Conservation (phyloP, 2,888 invertebrate genomes). For the Monopis laevigella region DNA sequence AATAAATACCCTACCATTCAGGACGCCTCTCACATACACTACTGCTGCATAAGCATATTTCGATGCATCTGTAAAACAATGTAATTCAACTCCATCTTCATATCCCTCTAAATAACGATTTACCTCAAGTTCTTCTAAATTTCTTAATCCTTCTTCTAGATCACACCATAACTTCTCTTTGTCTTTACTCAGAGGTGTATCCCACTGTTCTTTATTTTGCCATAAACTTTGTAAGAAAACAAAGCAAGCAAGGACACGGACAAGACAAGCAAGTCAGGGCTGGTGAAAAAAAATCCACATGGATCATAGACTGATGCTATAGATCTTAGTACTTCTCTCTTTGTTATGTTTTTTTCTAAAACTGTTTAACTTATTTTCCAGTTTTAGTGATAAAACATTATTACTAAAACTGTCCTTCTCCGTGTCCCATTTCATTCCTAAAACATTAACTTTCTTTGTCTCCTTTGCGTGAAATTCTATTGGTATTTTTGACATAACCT, state of each 20-base stretch:
- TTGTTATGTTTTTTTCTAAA: conserved; percentile 8
- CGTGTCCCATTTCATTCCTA: conserved; percentile 14
- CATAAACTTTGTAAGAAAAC: conserved; percentile 9
- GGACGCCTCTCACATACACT: conserved; percentile 2
- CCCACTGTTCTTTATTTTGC: conserved; percentile 4
- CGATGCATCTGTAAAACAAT: conserved; percentile 16
- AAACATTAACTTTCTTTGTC: conserved; percentile 7
- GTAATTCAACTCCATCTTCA: conserved; percentile 3
- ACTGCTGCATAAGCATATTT: conserved; percentile 14
- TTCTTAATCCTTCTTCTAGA: background rate
- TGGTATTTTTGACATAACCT: conserved; percentile 13
- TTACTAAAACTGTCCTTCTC: conserved; percentile 12
- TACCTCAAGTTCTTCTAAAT: background rate
- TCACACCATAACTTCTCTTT: background rate
- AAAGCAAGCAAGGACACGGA: background rate
- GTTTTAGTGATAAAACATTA: conserved; percentile 13
- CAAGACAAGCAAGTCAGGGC: background rate
- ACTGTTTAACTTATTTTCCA: conserved; percentile 3
- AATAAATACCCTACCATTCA: background rate
- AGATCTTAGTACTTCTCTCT: conserved; percentile 1
- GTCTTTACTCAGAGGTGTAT: background rate
- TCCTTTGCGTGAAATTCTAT: background rate
- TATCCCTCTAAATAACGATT: background rate
- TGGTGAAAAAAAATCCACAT: conserved; percentile 6
- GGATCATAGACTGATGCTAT: conserved; percentile 10